phyloP scores from a whole-genome alignment of 1,140 invertebrate species.

The Aradophagus sp. region DNA sequence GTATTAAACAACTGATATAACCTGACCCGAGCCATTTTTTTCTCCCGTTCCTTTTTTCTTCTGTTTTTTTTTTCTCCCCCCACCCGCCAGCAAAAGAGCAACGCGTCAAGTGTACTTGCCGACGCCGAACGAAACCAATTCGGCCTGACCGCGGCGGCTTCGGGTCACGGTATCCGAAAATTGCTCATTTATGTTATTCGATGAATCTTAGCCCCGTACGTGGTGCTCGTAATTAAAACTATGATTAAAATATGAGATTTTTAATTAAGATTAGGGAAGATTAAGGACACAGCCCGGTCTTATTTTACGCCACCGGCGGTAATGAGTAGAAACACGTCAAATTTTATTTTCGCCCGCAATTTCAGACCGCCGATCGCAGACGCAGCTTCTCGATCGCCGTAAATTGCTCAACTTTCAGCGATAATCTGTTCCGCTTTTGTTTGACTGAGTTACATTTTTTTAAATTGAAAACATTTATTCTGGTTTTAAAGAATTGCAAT shows the following conservation, averaged over 20 bases:
- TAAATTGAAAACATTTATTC: too few species aligned
- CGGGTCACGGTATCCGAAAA: too few species aligned
- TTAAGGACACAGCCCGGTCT: slow-evolving; percentile 6
- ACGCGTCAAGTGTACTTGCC: slow-evolving; percentile 21
- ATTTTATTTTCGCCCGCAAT: too few species aligned
- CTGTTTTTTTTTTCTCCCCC: not conserved
- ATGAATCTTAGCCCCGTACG: slow-evolving; percentile 6
- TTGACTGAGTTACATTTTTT: too few species aligned
- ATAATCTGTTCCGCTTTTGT: too few species aligned
- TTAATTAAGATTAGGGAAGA: slow-evolving; percentile 25
- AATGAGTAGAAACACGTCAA: too few species aligned
- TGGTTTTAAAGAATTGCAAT: too few species aligned
- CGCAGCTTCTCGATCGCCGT: too few species aligned
- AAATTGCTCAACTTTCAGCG: too few species aligned
- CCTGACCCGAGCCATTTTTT: slow-evolving; percentile 40
- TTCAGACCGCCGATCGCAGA: too few species aligned
- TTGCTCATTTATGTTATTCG: slow-evolving; percentile 4
- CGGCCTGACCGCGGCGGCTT: not conserved
- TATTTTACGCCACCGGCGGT: too few species aligned
- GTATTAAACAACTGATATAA: slow-evolving; percentile 72
- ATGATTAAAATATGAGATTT: slow-evolving; percentile 36
- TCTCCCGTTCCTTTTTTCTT: slow-evolving; percentile 1
- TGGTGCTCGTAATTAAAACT: slow-evolving; percentile 10
- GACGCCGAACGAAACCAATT: slow-evolving; percentile 6
- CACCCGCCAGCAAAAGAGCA: slow-evolving; percentile 25